These are phyloP conservation scores for Epinephelus awoara DNA, from an alignment of 2,797 vertebrate genomes.

Conservation along the genomic window DNA sequence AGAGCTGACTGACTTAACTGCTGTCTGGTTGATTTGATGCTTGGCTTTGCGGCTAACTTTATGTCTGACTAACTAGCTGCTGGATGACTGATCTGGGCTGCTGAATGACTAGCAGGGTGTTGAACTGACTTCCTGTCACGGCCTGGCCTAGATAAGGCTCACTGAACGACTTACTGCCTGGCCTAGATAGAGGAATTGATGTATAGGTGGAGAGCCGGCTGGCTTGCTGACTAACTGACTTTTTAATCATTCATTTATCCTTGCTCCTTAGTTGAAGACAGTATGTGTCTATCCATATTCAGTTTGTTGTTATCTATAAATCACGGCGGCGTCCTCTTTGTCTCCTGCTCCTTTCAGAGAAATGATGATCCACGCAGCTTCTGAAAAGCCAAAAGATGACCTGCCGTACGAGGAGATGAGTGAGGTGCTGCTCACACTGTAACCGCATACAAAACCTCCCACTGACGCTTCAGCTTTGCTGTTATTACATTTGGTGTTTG, in stretches of 20 bases:
- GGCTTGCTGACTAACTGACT: constrained; percentile 83
- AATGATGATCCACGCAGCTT: constrained; percentile 93
- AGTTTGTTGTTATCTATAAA: constrained; percentile 78
- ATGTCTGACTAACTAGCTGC: not conserved
- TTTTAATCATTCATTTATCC: constrained; percentile 82
- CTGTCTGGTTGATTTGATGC: too few species aligned
- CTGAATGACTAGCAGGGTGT: constrained; percentile 61
- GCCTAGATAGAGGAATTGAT: constrained; percentile 79
- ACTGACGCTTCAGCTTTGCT: not conserved
- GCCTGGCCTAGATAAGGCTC: constrained; percentile 75
- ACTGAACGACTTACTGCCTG: constrained; percentile 75
- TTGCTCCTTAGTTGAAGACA: constrained; percentile 72
- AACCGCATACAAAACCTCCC: constrained; percentile 13
- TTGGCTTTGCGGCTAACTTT: too few species aligned
- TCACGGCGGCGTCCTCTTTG: constrained; percentile 70
- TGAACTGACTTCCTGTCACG: constrained; percentile 71
- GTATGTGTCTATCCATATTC: constrained; percentile 65
- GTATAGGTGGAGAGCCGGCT: constrained; percentile 63
- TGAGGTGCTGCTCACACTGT: constrained; percentile 86
- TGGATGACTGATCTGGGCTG: constrained; percentile 56
- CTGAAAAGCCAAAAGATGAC: constrained; percentile 90
- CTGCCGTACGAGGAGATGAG: constrained; percentile 91
- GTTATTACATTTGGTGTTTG: constrained; percentile 34
- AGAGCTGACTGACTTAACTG: constrained; percentile 35
- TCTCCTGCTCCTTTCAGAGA: constrained; percentile 84